Evolutionary conservation across 35 echinoderm and acorn worm species (phyloP).

Genomic region (Ophioderma brevispina): DNA sequence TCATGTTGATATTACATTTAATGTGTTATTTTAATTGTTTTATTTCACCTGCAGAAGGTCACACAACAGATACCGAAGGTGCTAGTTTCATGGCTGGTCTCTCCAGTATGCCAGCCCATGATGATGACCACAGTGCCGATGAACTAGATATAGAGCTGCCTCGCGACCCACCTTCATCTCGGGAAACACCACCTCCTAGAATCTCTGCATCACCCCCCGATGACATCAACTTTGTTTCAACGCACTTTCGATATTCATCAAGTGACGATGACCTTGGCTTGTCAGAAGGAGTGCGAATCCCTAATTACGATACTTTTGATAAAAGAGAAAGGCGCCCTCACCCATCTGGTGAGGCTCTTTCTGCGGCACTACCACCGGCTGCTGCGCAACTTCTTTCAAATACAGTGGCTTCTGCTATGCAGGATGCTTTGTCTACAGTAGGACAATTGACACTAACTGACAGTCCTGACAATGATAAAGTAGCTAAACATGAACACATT

Average conservation of each 20-base stretch:
- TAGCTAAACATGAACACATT: too few relatives aligned
- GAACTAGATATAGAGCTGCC: constrained; percentile 61
- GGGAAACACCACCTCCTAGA: not conserved
- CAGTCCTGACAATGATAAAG: not conserved
- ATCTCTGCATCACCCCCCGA: not conserved
- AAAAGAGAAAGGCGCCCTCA: not conserved
- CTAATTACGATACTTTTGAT: constrained; percentile 1
- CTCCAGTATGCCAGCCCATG: constrained; percentile 46
- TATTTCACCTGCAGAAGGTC: constrained; percentile 23
- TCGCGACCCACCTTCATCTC: not conserved
- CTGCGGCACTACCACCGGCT: constrained; percentile 34
- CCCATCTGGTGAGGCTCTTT: not conserved
- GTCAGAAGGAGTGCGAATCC: constrained; percentile 1
- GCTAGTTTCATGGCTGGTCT: constrained; percentile 33
- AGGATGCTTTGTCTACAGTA: constrained; percentile 27
- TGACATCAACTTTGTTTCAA: not conserved
- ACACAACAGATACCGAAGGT: constrained; percentile 45
- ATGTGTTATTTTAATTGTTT: too few relatives aligned
- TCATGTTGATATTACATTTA: too few relatives aligned
- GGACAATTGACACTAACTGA: not conserved
- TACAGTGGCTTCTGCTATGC: constrained; percentile 77
- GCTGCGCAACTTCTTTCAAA: constrained; percentile 73
- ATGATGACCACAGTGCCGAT: constrained; percentile 63
- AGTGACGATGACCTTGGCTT: not conserved
- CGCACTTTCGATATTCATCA: constrained; percentile 7